phyloP scores from a whole-genome alignment of 2,797 vertebrate genomes.

The Ispidina lecontei region DNA sequence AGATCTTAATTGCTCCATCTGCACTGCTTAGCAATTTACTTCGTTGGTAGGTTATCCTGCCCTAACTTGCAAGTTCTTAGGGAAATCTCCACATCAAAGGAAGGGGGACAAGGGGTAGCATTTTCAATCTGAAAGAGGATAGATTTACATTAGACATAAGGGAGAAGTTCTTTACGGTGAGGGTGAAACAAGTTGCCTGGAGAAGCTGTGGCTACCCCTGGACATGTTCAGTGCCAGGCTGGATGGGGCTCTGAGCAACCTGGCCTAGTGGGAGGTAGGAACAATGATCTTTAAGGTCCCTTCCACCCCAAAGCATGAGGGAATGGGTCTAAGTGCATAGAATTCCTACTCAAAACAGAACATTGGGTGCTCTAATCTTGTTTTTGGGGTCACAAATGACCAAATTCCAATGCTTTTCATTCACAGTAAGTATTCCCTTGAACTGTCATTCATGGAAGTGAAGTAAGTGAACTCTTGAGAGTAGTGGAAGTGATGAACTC shows the following conservation, averaged over 20 bases:
- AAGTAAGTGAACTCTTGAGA: neutral
- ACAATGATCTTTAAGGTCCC: no score
- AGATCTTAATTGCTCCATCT: neutral
- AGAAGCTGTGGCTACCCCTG: neutral
- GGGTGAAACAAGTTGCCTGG: neutral
- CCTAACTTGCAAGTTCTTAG: neutral
- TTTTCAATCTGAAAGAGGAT: neutral
- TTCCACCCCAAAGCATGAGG: neutral
- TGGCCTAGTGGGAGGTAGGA: no score
- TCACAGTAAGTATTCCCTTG: neutral
- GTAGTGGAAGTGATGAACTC: neutral
- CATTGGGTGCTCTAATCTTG: neutral
- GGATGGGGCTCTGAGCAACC: neutral
- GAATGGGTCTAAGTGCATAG: neutral
- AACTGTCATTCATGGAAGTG: neutral
- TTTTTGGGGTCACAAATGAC: neutral
- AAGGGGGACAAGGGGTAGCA: neutral
- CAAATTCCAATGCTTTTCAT: neutral
- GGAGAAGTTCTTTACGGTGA: neutral
- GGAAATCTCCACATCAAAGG: neutral
- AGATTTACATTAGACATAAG: neutral
- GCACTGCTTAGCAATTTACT: neutral
- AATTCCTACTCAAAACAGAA: neutral
- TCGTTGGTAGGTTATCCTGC: neutral
- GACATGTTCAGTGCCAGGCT: neutral